Percentiles rank a stretch among this genome's conserved stretches.
These are phyloP conservation scores for Anabas testudineus DNA, from an alignment of 2,797 vertebrate species.

Conservation along the genomic window DNA sequence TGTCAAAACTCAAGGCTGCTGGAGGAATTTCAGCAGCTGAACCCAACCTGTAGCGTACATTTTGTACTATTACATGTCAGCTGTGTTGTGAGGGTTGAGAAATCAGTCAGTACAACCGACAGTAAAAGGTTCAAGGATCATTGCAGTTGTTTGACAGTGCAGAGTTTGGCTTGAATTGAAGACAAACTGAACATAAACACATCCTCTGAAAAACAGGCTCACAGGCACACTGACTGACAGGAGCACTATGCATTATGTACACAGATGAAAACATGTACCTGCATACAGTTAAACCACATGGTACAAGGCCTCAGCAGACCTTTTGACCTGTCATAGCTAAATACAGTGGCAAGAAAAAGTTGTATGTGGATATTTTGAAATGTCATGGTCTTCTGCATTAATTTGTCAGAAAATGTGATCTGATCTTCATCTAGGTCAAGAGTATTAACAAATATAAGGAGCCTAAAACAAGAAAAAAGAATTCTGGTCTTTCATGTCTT, in stretches of 20 bases:
- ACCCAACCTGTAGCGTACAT: not conserved
- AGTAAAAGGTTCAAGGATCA: conserved; percentile 16
- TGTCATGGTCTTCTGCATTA: too few relatives aligned
- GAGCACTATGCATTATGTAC: not conserved
- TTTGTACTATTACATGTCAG: conserved; percentile 1
- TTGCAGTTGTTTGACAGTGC: conserved; percentile 4
- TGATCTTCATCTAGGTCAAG: too few relatives aligned
- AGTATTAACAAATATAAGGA: too few relatives aligned
- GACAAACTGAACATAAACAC: conserved; percentile 12
- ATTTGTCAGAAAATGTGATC: too few relatives aligned
- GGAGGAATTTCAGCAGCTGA: conserved; percentile 12
- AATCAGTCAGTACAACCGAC: not conserved
- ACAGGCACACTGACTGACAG: not conserved
- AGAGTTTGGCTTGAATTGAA: not conserved
- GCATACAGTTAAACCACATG: not conserved
- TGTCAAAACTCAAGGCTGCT: conserved; percentile 50
- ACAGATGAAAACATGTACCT: not conserved
- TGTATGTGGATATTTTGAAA: too few relatives aligned
- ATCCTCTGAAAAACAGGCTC: conserved; percentile 1
- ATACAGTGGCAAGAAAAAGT: too few relatives aligned
- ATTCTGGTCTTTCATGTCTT: too few relatives aligned
- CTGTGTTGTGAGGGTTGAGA: conserved; percentile 2
- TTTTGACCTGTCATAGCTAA: not conserved
- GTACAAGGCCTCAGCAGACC: not conserved
- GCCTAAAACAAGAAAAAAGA: too few relatives aligned